phyloP scores from a whole-genome alignment of 2,888 invertebrate species.

The Hemistola chrysoprasaria region DNA sequence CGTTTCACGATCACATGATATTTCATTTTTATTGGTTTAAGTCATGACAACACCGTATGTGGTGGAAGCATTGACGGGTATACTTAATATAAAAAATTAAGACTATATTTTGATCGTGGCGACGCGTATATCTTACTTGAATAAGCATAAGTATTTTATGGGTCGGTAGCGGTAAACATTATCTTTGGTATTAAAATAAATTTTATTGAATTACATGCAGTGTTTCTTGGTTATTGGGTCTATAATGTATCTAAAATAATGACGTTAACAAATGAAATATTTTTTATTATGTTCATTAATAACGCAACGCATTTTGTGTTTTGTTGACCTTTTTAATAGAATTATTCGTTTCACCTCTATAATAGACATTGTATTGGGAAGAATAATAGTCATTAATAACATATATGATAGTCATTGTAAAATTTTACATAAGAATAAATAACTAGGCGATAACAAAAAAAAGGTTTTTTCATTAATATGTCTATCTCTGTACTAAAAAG shows the following conservation, averaged over 20 bases:
- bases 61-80: constrained; percentile 65
- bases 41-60: constrained; percentile 76
- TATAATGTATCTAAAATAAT: constrained; percentile 8
- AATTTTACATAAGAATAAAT: no score
- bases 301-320: no score
- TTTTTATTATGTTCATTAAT: not conserved
- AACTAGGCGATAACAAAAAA: no score
- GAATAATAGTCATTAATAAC: no score
- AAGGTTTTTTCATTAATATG: no score
- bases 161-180: constrained; percentile 50
- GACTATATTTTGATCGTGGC: constrained; percentile 63
- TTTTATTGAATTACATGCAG: constrained; percentile 39
- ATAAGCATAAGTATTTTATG: constrained; percentile 49
- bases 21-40: constrained; percentile 75
- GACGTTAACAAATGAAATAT: not conserved
- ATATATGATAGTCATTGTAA: no score
- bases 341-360: no score
- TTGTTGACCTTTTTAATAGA: no score
- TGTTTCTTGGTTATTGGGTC: constrained; percentile 25
- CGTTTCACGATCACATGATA: constrained; percentile 65
- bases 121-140: constrained; percentile 49
- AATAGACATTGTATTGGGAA: no score
- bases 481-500: no score
- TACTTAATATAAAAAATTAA: constrained; percentile 66
- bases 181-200: constrained; percentile 39